Evolutionary conservation across 1,140 invertebrate species (phyloP), one percentile per base, ranked within the genome.

Genomic region (Phymastichus coffea): DNA sequence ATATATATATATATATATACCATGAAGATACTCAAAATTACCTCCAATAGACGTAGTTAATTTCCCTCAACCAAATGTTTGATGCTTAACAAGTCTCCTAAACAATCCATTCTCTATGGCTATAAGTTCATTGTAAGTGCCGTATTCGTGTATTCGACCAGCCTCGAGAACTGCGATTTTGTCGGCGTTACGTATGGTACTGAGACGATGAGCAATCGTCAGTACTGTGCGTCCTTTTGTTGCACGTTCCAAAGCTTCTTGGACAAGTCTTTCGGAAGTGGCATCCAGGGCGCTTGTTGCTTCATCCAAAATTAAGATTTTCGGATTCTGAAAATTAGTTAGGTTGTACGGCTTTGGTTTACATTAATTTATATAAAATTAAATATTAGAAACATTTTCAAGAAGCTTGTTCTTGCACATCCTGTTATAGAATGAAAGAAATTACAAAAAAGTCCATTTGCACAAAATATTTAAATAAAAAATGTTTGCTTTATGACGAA

Each of bases 261-360:
- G 92, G 3, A 97, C 92, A 66, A 93, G 81, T 70, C 85, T 85
- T 79, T 97, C 95, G 8, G 93, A 96, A 69, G 94, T 90, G 0
- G 93, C 86, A 80, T 97, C 94, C 62, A 98, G 75, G 1, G 95
- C 94, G 83, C 93, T 95, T 46, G 92, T 95, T 25, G 92, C 93
- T 84, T 95, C 93, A 69, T 95, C 93, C 61, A 95, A 74, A 41
- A 95, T 83, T 10, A 95, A 79, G 63, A 95, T 92, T 76, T 86
- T 88, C 33, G 89, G 93, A 78, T 94, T 86, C 87, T 91, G 73
- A 30, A 82, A 80, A 12, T 33, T 7, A 33, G n/a, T n/a, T n/a
- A n/a, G n/a, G n/a, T n/a, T n/a, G n/a, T n/a, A n/a, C n/a, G n/a
- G n/a, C n/a, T n/a, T n/a, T n/a, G n/a, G n/a, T n/a, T n/a, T n/a